Evolutionary conservation across 2,113 vertebrate genomes (phyloP), one percentile per base, ranked within the genome.

Genomic region (Taurulus bubalis): DNA sequence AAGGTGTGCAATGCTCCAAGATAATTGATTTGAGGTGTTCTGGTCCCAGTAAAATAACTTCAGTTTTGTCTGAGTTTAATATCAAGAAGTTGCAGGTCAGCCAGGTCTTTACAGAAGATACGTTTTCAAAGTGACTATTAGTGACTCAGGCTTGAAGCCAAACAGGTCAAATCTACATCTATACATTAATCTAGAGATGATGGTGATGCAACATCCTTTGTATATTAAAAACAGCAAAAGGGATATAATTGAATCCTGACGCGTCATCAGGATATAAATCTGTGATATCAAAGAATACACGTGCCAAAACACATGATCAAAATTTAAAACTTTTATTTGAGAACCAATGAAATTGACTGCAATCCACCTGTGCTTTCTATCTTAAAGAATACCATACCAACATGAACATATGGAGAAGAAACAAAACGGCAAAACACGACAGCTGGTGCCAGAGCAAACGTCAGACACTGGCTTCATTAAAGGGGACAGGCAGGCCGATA

Each of bases 241-340:
- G 53, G 53, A 4, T 14, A 24, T 11, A 24, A 24, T 20, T n/a
- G 51, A 24, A 24, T 24, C 22, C 47, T 7, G 18, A 49, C 2
- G 8, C 14, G 12, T 47, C 15, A 47, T 53, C 49, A 53, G 4
- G 8, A 53, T 53, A n/a, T 40, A 8, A n/a, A 64, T 30, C 2
- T 2, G 4, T 12, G 8, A 70, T 22, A 24, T 28, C 11, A 49
- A 66, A 59, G 1, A 58, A 53, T 1, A 58, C 51, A 74, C 16
- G 24, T 9, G 28, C 16, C 36, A 26, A 62, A 63, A 67, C 12
- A 56, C 10, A 14, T 3, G n/a, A 0, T 68, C n/a, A 91, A 90
- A 88, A 88, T 83, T 63, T 87, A 77, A 90, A 90, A 87, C 65
- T 87, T 92, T 93, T 92, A 93, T 93, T 93, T 82, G 68, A 85